Evolutionary conservation across 1,140 invertebrate species (phyloP).

Genomic region (Aphelinus atriplicis): DNA sequence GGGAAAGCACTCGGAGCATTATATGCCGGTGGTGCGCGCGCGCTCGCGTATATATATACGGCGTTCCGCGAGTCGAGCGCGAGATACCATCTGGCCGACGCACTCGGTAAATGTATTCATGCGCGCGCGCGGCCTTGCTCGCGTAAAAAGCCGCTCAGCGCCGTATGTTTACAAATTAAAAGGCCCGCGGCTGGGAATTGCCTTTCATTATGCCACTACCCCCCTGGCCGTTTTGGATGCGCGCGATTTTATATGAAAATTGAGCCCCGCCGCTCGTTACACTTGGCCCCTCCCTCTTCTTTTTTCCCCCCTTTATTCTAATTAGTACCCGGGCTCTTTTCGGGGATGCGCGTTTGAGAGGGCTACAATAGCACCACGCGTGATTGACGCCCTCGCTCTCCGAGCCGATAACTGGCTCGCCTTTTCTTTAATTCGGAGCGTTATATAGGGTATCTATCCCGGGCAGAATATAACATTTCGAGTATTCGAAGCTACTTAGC

Average conservation of each 20-base stretch:
- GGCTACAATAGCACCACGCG: too few relatives aligned
- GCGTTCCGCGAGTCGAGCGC: constrained; percentile 35
- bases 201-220: constrained; percentile 18
- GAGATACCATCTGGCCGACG: constrained; percentile 49
- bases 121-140: constrained; percentile 39
- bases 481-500: too few relatives aligned
- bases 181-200: constrained; percentile 1
- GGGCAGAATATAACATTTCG: too few relatives aligned
- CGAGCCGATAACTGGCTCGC: too few relatives aligned
- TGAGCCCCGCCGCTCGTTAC: too few relatives aligned
- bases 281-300: neutral
- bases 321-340: too few relatives aligned
- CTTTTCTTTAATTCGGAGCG: too few relatives aligned
- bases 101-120: constrained; percentile 54
- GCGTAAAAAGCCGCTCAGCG: constrained; percentile 43
- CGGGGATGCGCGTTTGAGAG: too few relatives aligned
- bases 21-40: neutral
- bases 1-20: constrained; percentile 23
- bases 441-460: too few relatives aligned
- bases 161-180: constrained; percentile 34
- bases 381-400: too few relatives aligned
- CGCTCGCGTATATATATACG: neutral
- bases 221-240: neutral
- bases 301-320: neutral
- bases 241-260: constrained; percentile 24